Base-by-base conservation (phyloP, 64 coral and sea anemone genomes). In the Actinia tenebrosa region DNA sequence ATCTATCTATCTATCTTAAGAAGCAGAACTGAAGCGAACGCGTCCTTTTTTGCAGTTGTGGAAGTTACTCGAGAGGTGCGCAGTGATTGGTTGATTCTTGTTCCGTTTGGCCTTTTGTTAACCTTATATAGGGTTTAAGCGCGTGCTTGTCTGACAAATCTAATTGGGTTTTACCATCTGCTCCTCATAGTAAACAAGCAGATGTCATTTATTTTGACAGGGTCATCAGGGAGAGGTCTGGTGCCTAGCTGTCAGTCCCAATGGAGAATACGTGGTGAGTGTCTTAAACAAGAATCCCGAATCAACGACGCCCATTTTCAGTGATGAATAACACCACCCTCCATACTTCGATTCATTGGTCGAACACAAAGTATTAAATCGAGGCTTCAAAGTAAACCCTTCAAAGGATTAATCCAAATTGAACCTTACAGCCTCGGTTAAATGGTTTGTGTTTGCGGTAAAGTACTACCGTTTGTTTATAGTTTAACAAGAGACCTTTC, bases 191-290 rank as follows among this genome's bases (percentile, higher is more conserved):
- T 7, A 5, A 66, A 22, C 17, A 66, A 66, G 17, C 17, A 66
- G 22, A 3, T 66, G 3, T 19, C 11, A 22, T 66, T 66, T 13
- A 42, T 75, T 42, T 66, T 23, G 19, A 75, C 26, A 96, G 94
- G 95, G 95, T 63, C 95, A 98, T 89, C 92, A 94, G 82, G 90
- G 86, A 20, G 95, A 98, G 84, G 87, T 98, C 50, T 98, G 96
- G 96, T 92, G 96, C 37, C 81, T 98, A 45, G 93, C 93, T 43
- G 66, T 98, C 43, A 92, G 93, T 83, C 75, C 55, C 61, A 87
- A 98, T 85, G 96, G 96, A 8, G 96, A 98, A 82, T 88, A 90
- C 79, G 88, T 98, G 80, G 96, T 98, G 64, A 86, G 94, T 80
- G 44, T 43, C 56, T 58, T 58, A 58, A 30, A 66, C 19, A 66